These are phyloP conservation scores for Drosophila burlai DNA, from an alignment of 1,140 invertebrate genomes.

Conservation along the genomic window DNA sequence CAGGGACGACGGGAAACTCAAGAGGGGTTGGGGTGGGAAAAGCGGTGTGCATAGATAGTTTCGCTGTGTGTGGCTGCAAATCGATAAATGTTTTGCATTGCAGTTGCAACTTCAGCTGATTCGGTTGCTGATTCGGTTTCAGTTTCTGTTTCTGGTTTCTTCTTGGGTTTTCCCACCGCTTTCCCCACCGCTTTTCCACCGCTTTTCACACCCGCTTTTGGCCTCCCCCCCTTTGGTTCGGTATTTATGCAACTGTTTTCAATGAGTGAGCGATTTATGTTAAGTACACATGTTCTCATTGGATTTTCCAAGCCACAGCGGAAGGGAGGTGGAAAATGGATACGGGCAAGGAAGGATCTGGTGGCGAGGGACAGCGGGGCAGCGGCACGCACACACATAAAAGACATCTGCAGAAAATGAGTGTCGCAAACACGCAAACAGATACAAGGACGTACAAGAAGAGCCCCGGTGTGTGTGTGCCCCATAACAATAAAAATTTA, in stretches of 20 bases:
- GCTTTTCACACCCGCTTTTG: background rate
- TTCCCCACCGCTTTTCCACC: background rate
- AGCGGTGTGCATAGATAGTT: constrained; percentile 49
- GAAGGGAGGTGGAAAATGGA: constrained; percentile 17
- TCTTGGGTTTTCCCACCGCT: constrained; percentile 19
- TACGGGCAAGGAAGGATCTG: background rate
- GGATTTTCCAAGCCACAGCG: constrained; percentile 54
- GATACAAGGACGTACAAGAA: constrained; percentile 76
- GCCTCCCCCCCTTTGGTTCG: constrained; percentile 28
- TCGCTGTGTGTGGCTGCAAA: constrained; percentile 39
- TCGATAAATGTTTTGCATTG: constrained; percentile 64
- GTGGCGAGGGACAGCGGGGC: background rate
- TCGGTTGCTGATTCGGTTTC: constrained; percentile 44
- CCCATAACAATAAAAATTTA: constrained; percentile 84
- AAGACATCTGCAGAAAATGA: constrained; percentile 82
- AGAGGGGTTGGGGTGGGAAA: background rate
- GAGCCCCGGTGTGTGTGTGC: constrained; percentile 65
- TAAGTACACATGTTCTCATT: constrained; percentile 83
- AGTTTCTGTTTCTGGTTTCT: constrained; percentile 38
- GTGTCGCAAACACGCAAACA: constrained; percentile 83
- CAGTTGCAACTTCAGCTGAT: constrained; percentile 57
- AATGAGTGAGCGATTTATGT: constrained; percentile 83
- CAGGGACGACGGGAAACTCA: constrained; percentile 12
- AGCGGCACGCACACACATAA: constrained; percentile 67
- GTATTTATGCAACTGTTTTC: constrained; percentile 80